A percentile compares a stretch with the other conserved stretches of the same genome.
These are phyloP conservation scores for Axea sp. DNA, from an alignment of 2,888 invertebrate species.

Conservation along the genomic window DNA sequence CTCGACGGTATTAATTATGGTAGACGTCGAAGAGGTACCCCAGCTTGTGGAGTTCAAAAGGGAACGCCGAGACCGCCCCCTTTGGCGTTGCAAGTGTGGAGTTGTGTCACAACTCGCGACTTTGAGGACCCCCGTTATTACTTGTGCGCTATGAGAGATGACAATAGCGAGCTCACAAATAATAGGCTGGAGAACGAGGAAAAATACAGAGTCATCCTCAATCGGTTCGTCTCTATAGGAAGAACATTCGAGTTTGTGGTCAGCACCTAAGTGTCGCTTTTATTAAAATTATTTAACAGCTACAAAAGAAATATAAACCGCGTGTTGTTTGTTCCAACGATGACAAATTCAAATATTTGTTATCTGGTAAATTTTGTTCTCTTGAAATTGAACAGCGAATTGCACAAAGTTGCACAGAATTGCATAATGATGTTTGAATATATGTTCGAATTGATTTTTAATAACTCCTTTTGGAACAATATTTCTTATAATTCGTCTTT, in stretches of 20 bases:
- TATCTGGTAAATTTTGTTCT: conserved; percentile 4
- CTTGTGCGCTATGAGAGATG: conserved; percentile 49
- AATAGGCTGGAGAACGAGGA: conserved; percentile 33
- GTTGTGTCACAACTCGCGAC: conserved; percentile 62
- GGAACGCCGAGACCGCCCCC: conserved; percentile 68
- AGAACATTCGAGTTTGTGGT: conserved; percentile 26
- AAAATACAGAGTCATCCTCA: conserved; percentile 51
- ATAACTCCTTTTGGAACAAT: no score
- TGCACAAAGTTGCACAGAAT: conserved; percentile 6
- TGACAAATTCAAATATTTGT: conserved; percentile 48
- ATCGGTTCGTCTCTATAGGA: conserved; percentile 11
- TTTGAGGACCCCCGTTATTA: conserved; percentile 67
- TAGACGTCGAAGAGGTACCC: conserved; percentile 65
- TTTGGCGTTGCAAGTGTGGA: conserved; percentile 68
- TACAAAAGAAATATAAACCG: conserved; percentile 1
- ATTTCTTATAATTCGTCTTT: no score
- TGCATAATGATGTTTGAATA: neutral
- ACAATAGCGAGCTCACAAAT: conserved; percentile 51
- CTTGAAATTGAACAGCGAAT: conserved; percentile 13
- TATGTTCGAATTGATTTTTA: conserved; percentile 7
- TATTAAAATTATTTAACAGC: conserved; percentile 22
- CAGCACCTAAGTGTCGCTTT: conserved; percentile 17
- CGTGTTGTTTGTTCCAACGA: conserved; percentile 6
- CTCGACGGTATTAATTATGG: conserved; percentile 71
- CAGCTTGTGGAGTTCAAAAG: conserved; percentile 67